phyloP scores from a whole-genome alignment of 2,888 invertebrate genomes.

The Oxystoma pomonae region DNA sequence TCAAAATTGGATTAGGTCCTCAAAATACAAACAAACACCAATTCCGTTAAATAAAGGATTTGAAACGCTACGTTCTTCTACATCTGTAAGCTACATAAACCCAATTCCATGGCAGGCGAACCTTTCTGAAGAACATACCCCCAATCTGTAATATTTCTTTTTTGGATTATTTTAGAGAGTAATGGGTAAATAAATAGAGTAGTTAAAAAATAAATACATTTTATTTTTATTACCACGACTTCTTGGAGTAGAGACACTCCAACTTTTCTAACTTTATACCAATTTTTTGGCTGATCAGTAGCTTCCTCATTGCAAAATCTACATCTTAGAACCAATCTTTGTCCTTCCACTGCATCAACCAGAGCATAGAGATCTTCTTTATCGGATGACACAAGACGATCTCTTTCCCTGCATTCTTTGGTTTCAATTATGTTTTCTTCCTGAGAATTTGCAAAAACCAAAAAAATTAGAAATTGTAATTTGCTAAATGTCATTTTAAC shows the following conservation, averaged over 20 bases:
- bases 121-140: not conserved
- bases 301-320: conserved; percentile 50
- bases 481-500: not conserved
- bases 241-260: conserved; percentile 40
- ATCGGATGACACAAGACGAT: conserved; percentile 46
- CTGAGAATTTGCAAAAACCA: not conserved
- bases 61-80: conserved; percentile 62
- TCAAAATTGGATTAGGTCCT: conserved; percentile 58
- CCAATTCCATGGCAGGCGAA: conserved; percentile 57
- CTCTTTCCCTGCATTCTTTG: conserved; percentile 46
- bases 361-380: conserved; percentile 49
- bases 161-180: not conserved
- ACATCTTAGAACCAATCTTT: conserved; percentile 49
- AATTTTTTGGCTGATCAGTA: conserved; percentile 48
- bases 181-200: no score
- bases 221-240: conserved; percentile 38
- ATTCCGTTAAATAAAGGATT: conserved; percentile 59
- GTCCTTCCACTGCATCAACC: conserved; percentile 45
- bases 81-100: conserved; percentile 61
- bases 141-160: not conserved
- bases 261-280: conserved; percentile 49
- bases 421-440: conserved; percentile 10
- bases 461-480: not conserved
- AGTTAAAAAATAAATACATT: not conserved
- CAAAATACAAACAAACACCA: conserved; percentile 60